A percentile compares a stretch with the other conserved stretches of the same genome.
Evolutionary conservation across 2,888 invertebrate species (phyloP).

Genomic region (Esperia sulphurella): DNA sequence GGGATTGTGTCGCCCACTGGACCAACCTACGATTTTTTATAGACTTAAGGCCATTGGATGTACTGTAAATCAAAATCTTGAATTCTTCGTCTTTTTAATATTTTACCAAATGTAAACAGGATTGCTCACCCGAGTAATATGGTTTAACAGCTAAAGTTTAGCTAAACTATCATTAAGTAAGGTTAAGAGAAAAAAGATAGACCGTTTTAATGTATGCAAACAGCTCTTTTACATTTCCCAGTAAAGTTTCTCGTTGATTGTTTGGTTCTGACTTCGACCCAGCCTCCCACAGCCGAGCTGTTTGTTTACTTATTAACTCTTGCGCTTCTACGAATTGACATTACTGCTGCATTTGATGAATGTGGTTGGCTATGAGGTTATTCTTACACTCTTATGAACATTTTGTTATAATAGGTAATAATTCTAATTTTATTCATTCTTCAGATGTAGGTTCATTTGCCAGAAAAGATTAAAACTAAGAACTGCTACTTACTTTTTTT

Average conservation of each 20-base stretch:
- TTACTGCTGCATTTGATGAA: not conserved
- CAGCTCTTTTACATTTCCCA: slow-evolving; percentile 30
- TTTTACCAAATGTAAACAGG: no score
- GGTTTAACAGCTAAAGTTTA: no score
- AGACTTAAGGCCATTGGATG: slow-evolving; percentile 5
- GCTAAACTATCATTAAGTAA: no score
- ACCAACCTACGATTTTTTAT: slow-evolving; percentile 11
- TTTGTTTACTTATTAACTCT: slow-evolving; percentile 35
- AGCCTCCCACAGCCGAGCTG: slow-evolving; percentile 37
- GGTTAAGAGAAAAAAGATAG: slow-evolving; percentile 20
- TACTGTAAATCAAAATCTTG: not conserved
- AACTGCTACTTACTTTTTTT: no score
- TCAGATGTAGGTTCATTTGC: no score
- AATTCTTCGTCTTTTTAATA: not conserved
- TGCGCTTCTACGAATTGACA: slow-evolving; percentile 35
- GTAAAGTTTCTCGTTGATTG: slow-evolving; percentile 35
- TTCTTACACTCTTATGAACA: not conserved
- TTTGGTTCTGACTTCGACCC: slow-evolving; percentile 30
- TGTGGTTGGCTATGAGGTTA: not conserved
- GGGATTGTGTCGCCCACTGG: slow-evolving; percentile 23
- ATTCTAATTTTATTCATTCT: no score
- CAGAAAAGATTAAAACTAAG: no score
- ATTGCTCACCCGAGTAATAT: no score
- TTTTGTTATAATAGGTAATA: not conserved
- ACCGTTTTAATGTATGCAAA: slow-evolving; percentile 33